Evolutionary conservation across 2,113 vertebrate genomes (phyloP).

Genomic region (Xiphophorus maculatus): DNA sequence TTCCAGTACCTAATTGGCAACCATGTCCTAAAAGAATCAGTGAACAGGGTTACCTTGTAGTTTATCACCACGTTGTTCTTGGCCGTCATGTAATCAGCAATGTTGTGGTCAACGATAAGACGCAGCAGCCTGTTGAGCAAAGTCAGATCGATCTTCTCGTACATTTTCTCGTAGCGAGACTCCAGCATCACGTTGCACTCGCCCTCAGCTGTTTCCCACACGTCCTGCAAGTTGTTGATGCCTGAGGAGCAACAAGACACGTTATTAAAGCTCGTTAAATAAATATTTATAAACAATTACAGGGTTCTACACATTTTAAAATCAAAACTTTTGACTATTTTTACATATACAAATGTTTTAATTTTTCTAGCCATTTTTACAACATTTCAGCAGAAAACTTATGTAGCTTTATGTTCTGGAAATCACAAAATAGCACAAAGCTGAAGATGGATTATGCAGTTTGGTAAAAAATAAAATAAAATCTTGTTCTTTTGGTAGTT

Average conservation of each 20-base stretch:
- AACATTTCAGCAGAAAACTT: neutral
- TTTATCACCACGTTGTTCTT: slow-evolving; percentile 99
- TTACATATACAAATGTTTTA: no score
- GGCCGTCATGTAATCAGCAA: slow-evolving; percentile 99
- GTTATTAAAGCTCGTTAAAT: neutral
- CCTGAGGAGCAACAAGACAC: slow-evolving; percentile 74
- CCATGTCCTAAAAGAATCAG: neutral
- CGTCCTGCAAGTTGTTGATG: slow-evolving; percentile 97
- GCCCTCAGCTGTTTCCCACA: slow-evolving; percentile 97
- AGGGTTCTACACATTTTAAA: neutral
- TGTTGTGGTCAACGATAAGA: slow-evolving; percentile 99
- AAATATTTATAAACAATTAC: neutral
- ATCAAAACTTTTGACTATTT: neutral
- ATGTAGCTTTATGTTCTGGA: neutral
- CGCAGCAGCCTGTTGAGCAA: slow-evolving; percentile 96
- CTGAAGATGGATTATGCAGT: no score
- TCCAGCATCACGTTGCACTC: slow-evolving; percentile 99
- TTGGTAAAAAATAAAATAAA: no score
- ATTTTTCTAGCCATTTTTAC: no score
- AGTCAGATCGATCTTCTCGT: slow-evolving; percentile 98
- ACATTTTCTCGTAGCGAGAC: slow-evolving; percentile 99
- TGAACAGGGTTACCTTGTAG: slow-evolving; percentile 86
- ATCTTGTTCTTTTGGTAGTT: no score
- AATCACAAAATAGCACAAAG: no score
- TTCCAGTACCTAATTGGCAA: neutral